phyloP scores from a whole-genome alignment of 2,113 vertebrate species.

The Microcebus tavaratra region DNA sequence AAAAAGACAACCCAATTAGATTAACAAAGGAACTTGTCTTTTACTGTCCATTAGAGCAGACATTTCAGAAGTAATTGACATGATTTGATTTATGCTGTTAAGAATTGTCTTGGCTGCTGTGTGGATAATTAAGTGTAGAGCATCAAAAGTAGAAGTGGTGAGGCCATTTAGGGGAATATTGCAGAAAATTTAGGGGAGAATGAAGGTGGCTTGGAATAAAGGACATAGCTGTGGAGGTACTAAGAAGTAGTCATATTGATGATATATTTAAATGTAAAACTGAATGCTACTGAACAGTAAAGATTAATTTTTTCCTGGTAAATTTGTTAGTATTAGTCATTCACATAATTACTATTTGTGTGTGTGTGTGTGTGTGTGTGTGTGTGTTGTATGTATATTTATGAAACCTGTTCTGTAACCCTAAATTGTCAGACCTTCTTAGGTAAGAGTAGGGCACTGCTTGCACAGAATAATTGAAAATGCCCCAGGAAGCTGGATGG shows the following conservation, averaged over 20 bases:
- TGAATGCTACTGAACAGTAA: neutral
- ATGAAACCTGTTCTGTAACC: neutral
- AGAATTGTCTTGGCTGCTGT: neutral
- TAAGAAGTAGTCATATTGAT: neutral
- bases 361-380: neutral
- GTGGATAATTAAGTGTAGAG: neutral
- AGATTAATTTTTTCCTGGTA: neutral
- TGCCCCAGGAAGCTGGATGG: neutral
- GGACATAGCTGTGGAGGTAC: neutral
- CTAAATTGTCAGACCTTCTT: neutral
- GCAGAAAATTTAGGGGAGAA: constrained; percentile 17
- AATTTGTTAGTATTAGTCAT: constrained; percentile 1
- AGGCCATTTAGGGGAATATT: neutral
- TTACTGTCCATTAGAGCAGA: neutral
- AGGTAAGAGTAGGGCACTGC: neutral
- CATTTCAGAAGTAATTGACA: neutral
- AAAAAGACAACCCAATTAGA: neutral
- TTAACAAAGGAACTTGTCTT: neutral
- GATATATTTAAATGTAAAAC: neutral
- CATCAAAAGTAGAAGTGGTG: neutral
- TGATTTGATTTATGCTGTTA: neutral
- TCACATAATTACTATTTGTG: neutral
- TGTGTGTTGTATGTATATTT: neutral
- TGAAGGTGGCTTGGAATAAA: neutral
- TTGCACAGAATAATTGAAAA: neutral